phyloP scores from a whole-genome alignment of 37 sponge, comb jelly and placozoan genomes.

The Agelas oroides region DNA sequence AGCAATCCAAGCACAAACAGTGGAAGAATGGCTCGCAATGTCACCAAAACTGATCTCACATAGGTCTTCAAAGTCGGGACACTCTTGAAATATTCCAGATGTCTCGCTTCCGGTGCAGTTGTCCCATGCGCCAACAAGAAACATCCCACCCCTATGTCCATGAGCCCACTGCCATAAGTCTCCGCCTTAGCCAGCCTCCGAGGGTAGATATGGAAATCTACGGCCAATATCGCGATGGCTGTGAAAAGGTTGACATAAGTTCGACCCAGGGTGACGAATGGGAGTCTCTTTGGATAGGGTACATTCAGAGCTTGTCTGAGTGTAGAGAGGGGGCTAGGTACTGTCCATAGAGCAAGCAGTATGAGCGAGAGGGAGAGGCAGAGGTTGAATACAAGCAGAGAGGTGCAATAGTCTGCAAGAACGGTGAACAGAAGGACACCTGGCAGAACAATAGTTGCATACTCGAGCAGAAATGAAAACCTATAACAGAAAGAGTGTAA shows the following conservation, averaged over 20 bases:
- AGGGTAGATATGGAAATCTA: constrained; percentile 94
- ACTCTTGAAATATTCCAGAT: background rate
- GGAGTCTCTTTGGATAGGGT: constrained; percentile 39
- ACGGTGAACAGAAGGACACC: constrained; percentile 78
- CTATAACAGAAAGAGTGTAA: background rate
- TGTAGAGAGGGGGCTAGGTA: too few species aligned
- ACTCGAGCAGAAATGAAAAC: constrained; percentile 37
- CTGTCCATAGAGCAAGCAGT: background rate
- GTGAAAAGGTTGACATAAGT: constrained; percentile 81
- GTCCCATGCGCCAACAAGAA: constrained; percentile 87
- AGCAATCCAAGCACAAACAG: constrained; percentile 84
- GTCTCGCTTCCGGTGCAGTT: constrained; percentile 80
- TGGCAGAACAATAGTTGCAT: constrained; percentile 44
- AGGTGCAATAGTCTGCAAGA: constrained; percentile 43
- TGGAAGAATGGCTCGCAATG: constrained; percentile 39
- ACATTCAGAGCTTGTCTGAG: background rate
- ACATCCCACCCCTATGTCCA: constrained; percentile 96
- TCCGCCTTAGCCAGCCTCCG: constrained; percentile 89
- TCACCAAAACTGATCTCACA: constrained; percentile 10
- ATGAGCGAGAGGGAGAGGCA: background rate
- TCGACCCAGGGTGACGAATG: constrained; percentile 71
- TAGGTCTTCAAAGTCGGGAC: background rate
- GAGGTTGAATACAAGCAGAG: background rate
- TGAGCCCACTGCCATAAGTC: constrained; percentile 90
- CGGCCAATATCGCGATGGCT: constrained; percentile 93